Percentiles rank a stretch among this genome's conserved stretches.
phyloP scores from a whole-genome alignment of 1,140 invertebrate genomes.

The Trichoplusia ni region DNA sequence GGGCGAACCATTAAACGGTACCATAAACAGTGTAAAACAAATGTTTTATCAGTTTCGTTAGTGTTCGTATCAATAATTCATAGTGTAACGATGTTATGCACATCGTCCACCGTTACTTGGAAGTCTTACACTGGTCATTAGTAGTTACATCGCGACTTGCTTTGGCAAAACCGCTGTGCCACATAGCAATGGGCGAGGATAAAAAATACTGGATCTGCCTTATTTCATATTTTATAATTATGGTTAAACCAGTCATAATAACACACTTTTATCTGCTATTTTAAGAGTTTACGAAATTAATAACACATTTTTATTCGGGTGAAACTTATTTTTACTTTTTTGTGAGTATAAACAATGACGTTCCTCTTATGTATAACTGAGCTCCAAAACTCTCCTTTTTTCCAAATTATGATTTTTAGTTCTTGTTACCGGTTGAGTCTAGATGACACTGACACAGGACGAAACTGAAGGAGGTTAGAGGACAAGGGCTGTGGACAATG shows the following conservation, averaged over 20 bases:
- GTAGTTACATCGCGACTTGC: slow-evolving; percentile 71
- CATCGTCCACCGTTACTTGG: slow-evolving; percentile 73
- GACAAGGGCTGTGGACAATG: no score
- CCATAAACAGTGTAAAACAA: slow-evolving; percentile 65
- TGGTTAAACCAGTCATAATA: background rate
- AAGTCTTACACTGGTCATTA: slow-evolving; percentile 75
- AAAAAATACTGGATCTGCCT: slow-evolving; percentile 41
- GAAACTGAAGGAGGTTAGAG: no score
- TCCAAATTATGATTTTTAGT: no score
- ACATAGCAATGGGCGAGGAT: slow-evolving; percentile 57
- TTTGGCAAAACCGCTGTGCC: slow-evolving; percentile 78
- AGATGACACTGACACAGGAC: no score
- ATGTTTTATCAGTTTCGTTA: slow-evolving; percentile 75
- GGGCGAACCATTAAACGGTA: slow-evolving; percentile 53
- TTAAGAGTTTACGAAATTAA: no score
- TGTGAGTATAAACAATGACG: no score
- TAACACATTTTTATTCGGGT: no score
- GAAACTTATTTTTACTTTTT: no score
- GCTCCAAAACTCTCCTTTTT: no score
- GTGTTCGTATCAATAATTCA: slow-evolving; percentile 75
- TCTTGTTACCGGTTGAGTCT: no score
- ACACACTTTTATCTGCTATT: no score
- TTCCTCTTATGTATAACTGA: no score
- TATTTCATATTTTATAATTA: background rate
- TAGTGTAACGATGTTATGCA: slow-evolving; percentile 69